Evolutionary conservation across 2,888 invertebrate genomes (phyloP).

Genomic region (Galerucella nymphaeae): DNA sequence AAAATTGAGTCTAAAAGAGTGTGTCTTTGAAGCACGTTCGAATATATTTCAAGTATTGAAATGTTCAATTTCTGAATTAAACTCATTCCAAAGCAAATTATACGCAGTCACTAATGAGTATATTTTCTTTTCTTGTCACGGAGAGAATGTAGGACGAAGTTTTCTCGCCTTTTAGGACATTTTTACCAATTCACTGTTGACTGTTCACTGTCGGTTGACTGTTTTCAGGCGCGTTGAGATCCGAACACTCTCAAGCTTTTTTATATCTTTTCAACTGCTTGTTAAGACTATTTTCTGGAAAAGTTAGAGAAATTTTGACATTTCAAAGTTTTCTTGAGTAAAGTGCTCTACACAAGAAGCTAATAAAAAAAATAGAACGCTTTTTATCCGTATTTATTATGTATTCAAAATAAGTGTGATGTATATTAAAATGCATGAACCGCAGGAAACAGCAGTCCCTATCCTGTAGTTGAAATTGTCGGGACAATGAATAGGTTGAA

Average conservation of each 20-base stretch:
- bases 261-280: too few species aligned
- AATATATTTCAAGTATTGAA: not conserved
- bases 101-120: not conserved
- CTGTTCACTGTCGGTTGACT: too few species aligned
- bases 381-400: not conserved
- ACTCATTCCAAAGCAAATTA: not conserved
- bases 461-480: not conserved
- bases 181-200: too few species aligned
- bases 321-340: too few species aligned
- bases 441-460: not conserved
- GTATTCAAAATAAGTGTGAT: not conserved
- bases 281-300: too few species aligned
- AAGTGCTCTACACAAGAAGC: too few species aligned
- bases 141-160: not conserved
- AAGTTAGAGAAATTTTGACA: too few species aligned
- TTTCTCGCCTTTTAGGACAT: too few species aligned
- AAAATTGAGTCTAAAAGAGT: not conserved
- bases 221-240: too few species aligned
- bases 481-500: not conserved
- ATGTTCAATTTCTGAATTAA: not conserved
- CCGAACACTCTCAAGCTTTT: too few species aligned
- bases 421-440: conserved; percentile 1
- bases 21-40: not conserved
- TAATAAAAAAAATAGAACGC: too few species aligned
- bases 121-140: not conserved